Conservation (phyloP, 2,888 invertebrate species). For the Scelioninae gen. 2 region DNA sequence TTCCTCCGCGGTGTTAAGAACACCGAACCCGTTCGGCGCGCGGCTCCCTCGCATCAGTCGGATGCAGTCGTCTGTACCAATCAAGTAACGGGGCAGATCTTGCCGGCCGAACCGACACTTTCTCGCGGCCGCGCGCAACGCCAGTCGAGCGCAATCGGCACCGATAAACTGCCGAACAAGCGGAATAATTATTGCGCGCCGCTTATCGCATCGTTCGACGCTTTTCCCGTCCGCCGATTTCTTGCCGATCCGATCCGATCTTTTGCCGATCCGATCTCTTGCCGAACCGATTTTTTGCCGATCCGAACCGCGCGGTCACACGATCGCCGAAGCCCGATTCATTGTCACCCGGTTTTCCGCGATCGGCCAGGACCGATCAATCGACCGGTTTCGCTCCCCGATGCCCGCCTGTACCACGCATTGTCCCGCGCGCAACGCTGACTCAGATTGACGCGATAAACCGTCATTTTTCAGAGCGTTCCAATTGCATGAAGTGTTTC, state of each 20-base stretch:
- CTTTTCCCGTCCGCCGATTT: conserved; percentile 16
- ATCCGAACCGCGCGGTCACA: conserved; percentile 2
- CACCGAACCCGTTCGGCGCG: conserved; percentile 66
- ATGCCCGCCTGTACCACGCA: conserved; percentile 2
- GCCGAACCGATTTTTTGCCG: conserved; percentile 12
- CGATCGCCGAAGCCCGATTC: conserved; percentile 2
- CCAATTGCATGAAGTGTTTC: conserved; percentile 42
- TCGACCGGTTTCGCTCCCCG: conserved; percentile 17
- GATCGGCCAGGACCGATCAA: too few species aligned
- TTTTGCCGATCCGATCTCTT: conserved; percentile 27
- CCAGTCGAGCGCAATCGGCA: conserved; percentile 66
- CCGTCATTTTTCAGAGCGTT: conserved; percentile 45
- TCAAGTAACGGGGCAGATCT: conserved; percentile 62
- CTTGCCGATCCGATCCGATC: conserved; percentile 27
- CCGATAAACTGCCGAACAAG: conserved; percentile 65
- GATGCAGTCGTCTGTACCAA: conserved; percentile 71
- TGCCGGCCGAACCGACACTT: conserved; percentile 59
- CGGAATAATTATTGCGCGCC: conserved; percentile 66
- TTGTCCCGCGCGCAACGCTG: conserved; percentile 30
- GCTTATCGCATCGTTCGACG: conserved; percentile 65
- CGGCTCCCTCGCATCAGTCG: conserved; percentile 63
- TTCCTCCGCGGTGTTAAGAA: conserved; percentile 53
- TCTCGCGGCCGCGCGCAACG: conserved; percentile 58
- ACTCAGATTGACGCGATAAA: conserved; percentile 31
- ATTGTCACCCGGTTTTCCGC: conserved; percentile 18